A percentile compares a stretch with the other conserved stretches of the same genome.
phyloP scores from a whole-genome alignment of 2,797 vertebrate genomes.

The Orestias chungarensis region DNA sequence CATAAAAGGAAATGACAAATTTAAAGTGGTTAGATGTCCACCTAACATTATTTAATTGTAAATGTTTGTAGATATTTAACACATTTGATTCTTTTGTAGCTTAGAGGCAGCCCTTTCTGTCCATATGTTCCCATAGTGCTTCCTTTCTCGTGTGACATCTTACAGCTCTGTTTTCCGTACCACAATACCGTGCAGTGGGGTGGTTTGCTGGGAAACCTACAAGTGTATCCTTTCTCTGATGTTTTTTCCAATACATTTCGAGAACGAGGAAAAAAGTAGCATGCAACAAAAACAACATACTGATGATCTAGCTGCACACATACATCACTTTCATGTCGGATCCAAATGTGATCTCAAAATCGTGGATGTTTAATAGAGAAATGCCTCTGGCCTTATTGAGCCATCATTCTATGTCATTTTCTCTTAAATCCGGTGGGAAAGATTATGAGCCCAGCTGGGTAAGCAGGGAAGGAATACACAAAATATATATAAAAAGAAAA shows the following conservation, averaged over 20 bases:
- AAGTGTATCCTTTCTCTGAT: background rate
- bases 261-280: background rate
- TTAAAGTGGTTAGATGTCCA: background rate
- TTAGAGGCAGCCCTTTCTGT: background rate
- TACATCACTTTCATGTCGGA: conserved; percentile 13
- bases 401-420: background rate
- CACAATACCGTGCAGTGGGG: too few relatives aligned
- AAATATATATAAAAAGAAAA: background rate
- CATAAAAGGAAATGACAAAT: background rate
- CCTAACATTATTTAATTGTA: background rate
- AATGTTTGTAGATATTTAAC: background rate
- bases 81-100: background rate
- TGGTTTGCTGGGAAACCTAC: background rate
- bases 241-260: background rate
- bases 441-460: background rate
- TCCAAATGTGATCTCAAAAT: conserved; percentile 7
- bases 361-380: conserved; percentile 5
- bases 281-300: background rate
- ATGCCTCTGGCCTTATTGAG: conserved; percentile 6
- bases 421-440: background rate
- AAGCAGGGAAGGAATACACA: background rate
- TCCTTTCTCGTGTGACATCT: background rate
- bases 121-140: background rate
- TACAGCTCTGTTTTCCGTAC: background rate
- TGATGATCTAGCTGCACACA: background rate